Base-by-base conservation (phyloP, 2,888 invertebrate species). In the Seira sanloemensis region DNA sequence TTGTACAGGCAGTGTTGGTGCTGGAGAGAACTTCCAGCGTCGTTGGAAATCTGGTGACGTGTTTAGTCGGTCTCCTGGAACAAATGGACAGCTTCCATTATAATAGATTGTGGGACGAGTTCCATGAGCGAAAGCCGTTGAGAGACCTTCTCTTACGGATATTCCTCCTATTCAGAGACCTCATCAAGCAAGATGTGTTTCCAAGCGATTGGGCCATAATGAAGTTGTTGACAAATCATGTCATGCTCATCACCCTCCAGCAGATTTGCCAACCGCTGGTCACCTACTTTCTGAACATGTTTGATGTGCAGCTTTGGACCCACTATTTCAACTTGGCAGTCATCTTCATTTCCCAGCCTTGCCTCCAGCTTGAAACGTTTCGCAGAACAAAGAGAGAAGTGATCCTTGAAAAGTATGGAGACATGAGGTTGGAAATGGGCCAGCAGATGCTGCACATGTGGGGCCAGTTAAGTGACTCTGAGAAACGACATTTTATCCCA, bases 381-480 rank as follows among this genome's bases (percentile, higher is more conserved):
- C 94, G 95, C n/a, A 94, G 95, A 87, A 94, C 94, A 1, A 96
- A 96, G 90, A 92, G 95, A 0, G 94, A 95, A 84, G 95, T 95
- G 91, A 94, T 96, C 80, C 92, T 95, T 18, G 94, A 95, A 90
- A 95, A 94, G 79, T 96, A 96, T 90, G 95, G 95, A 0, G 97
- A 97, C 90, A 97, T 98, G 97, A 93, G 98, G 77, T 96, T 97
- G 1, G 93, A 95, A 18, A 97, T 98, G 94, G 98, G 97, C 26
- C 95, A 96, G 90, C 97, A 97, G 90, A 96, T 98, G 88, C 93
- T 98, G 9, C 95, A 96, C 23, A 96, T 97, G 92, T 98, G 98
- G 98, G 96, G 95, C 26, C 95, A 96, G 90, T 92, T 98, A 85
- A 97, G 96, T 90, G 89, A 90, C 76, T 75, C 72, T 9, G 84